phyloP scores from a whole-genome alignment of 2,797 vertebrate species.

The Coracias cyanogaster region DNA sequence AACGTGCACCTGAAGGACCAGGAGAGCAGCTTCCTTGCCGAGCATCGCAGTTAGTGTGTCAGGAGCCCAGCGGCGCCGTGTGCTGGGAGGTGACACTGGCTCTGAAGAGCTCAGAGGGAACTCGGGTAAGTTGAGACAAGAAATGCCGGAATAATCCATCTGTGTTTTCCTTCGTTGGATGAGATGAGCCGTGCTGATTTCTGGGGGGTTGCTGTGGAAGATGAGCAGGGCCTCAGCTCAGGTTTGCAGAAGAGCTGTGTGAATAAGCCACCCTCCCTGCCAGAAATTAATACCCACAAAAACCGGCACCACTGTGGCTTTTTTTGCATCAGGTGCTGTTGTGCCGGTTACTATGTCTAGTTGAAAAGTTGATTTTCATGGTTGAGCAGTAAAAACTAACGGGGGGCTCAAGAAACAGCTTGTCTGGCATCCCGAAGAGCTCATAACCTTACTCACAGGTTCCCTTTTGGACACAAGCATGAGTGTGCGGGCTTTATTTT shows the following conservation, averaged over 20 bases:
- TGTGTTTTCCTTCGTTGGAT: neutral
- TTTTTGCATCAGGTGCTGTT: neutral
- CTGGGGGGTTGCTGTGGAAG: neutral
- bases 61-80: accelerated
- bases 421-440: neutral
- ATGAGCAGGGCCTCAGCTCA: accelerated
- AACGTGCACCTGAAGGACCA: neutral
- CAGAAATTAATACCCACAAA: neutral
- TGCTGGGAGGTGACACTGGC: too few relatives aligned
- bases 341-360: neutral
- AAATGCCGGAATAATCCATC: neutral
- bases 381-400: neutral
- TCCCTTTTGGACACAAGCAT: neutral
- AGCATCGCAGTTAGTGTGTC: accelerated
- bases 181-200: neutral
- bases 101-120: neutral
- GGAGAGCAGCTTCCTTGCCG: neutral
- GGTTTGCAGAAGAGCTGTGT: neutral
- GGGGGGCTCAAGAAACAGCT: neutral
- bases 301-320: neutral
- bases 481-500: neutral
- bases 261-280: neutral
- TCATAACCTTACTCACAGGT: neutral
- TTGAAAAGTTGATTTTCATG: neutral
- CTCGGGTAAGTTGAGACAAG: neutral